Base-by-base conservation (phyloP, 2,797 vertebrate species). In the Schizothorax lantsangensis region DNA sequence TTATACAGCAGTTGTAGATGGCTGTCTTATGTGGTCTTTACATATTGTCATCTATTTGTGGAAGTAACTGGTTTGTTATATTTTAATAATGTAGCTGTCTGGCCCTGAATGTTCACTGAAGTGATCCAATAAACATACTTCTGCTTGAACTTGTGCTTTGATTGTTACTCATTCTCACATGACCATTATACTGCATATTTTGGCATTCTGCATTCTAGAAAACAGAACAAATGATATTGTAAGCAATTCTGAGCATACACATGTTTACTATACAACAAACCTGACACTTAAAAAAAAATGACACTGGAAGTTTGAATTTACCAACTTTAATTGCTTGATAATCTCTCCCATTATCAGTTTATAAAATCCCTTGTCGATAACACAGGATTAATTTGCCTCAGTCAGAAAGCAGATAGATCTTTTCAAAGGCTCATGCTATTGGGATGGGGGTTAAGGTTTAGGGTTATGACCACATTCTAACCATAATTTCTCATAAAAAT, bases 371-470 rank as follows among this genome's bases (percentile, higher is more conserved):
- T 92, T 82, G 87, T 91, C 86, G 87, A 92, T 90, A 84, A 92
- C 94, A 94, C 92, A 90, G 90, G 90, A 91, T 93, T 93, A 89
- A 81, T 93, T 94, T 92, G 86, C 82, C 73, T 90, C 91, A 90
- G 89, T 91, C 89, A 90, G 91, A 92, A 92, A 91, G 91, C 93
- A 95, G 91, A 81, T 73, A 88, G 52, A 93, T 93, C 88, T 84
- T 91, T 87, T 92, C 88, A 86, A 93, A 93, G 89, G 89, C 92
- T 95, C 95, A 95, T 95, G 94, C 95, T 93, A 71, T 91, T 84
- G 92, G 91, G 87, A 57, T 38, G 54, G 78, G 54, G 85, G 66
- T 85, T 77, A 88, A 86, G 33, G 64, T 88, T 88, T 89, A 33
- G 77, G 64, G 87, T 85, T 88, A 86, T 84, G 79, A 86, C 87